Base-by-base conservation (phyloP, 1,140 invertebrate genomes). In the Drosophila fuyamai region DNA sequence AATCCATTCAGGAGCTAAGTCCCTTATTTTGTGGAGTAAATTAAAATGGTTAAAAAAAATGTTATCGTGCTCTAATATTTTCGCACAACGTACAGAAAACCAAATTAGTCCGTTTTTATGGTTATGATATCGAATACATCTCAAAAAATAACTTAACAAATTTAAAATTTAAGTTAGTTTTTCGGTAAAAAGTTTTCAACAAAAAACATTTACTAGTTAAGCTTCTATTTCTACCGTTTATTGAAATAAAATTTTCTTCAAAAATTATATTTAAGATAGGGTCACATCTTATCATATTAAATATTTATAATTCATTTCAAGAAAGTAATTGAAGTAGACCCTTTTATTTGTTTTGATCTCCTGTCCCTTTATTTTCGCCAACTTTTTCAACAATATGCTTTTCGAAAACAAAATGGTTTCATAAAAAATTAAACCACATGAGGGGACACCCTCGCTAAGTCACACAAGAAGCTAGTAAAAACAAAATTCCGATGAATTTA, bases 371-470 rank as follows among this genome's bases (percentile, higher is more conserved):
- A n/a, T 13, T 29, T 44, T 48, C 7, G n/a, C 27, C 12, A 13
- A 13, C 5, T 6, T 47, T 23, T n/a, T 6, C 46, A 47, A 29
- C 23, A 32, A 61, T n/a, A 40, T 57, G 5, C 12, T 9, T 57
- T 29, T 57, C n/a, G 23, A 7, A 29, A 40, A 55, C 23, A 55
- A 43, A 44, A 44, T 36, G 18, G 29, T 60, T 63, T 44, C 13
- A 59, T 41, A 36, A 29, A 63, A 44, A 44, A 16, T 36, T 13
- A 44, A 44, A 16, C 16, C 27, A 57, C 16, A 59, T 32, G 16
- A 32, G 53, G 36, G 36, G 13, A 59, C 41, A 59, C 60, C 54
- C 7, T 18, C 7, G 10, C 60, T 32, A 32, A 62, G 27, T 41
- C 38, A 62, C 23, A 60, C 16, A 65, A 14, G 55, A 36, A 36